Conservation (phyloP, 2,797 vertebrate genomes). For the Vultur gryphus region DNA sequence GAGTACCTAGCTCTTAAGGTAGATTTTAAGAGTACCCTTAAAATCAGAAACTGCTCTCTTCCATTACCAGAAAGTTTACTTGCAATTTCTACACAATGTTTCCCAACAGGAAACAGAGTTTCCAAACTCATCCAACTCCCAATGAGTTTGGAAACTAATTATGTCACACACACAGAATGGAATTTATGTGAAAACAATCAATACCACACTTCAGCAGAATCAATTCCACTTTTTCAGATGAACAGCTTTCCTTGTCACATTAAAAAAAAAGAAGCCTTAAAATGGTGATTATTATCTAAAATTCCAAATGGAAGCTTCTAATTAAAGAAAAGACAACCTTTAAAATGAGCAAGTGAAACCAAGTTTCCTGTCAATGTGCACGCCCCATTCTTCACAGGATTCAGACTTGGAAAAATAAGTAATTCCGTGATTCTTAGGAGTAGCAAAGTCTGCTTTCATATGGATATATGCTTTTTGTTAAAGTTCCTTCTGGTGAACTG, state of each 20-base stretch:
- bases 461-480: background rate
- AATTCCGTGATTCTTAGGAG: background rate
- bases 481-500: background rate
- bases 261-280: background rate
- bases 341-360: background rate
- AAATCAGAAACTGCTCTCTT: background rate
- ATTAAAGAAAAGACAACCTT: background rate
- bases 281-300: background rate
- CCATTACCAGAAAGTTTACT: background rate
- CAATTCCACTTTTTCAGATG: background rate
- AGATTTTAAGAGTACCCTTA: too few species aligned
- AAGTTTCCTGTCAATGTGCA: background rate
- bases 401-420: background rate
- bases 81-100: background rate
- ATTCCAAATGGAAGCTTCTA: background rate
- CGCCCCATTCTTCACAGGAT: background rate
- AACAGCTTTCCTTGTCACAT: background rate
- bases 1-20: background rate
- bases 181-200: background rate
- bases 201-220: background rate
- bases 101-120: too few species aligned
- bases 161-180: background rate
- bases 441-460: background rate
- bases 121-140: too few species aligned
- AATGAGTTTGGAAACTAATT: background rate